These are phyloP conservation scores for Scaptomyza tumidula DNA, from an alignment of 2,888 invertebrate genomes.

Conservation along the genomic window DNA sequence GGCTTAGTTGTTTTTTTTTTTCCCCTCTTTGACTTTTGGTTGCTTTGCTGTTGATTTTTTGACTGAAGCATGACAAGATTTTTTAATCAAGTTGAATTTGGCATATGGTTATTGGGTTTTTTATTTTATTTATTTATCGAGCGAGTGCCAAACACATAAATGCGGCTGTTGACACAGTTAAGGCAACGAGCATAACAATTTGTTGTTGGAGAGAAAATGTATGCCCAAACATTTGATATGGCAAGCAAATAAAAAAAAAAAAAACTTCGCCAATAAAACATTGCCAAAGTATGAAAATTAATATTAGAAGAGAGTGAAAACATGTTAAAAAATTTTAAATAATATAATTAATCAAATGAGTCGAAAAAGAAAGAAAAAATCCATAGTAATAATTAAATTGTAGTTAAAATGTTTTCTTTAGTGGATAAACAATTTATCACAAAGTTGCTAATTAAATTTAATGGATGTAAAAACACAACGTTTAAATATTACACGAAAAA, in stretches of 20 bases:
- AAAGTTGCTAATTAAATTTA: constrained; percentile 2
- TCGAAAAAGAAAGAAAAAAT: constrained; percentile 4
- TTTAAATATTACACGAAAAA: background rate
- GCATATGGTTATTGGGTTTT: constrained; percentile 21
- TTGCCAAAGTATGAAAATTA: constrained; percentile 15
- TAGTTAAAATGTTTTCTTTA: constrained; percentile 3
- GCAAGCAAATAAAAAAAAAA: constrained; percentile 16
- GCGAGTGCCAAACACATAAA: constrained; percentile 66
- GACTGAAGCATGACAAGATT: constrained; percentile 74
- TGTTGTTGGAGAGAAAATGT: constrained; percentile 31
- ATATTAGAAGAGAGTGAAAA: constrained; percentile 26
- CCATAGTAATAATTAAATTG: constrained; percentile 7
- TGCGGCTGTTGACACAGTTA: constrained; percentile 75
- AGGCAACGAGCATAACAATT: constrained; percentile 55
- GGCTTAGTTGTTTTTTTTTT: constrained; percentile 23
- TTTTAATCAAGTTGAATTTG: constrained; percentile 64
- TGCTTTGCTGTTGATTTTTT: constrained; percentile 53
- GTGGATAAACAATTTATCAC: background rate
- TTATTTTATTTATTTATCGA: constrained; percentile 7
- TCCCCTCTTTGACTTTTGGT: constrained; percentile 24
- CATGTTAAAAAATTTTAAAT: constrained; percentile 2
- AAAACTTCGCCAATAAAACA: constrained; percentile 1
- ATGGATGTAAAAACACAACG: background rate
- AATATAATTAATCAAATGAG: background rate
- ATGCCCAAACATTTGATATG: constrained; percentile 23